These are phyloP conservation scores for Coccyzus lansbergi DNA, from an alignment of 2,797 vertebrate genomes.

Conservation along the genomic window DNA sequence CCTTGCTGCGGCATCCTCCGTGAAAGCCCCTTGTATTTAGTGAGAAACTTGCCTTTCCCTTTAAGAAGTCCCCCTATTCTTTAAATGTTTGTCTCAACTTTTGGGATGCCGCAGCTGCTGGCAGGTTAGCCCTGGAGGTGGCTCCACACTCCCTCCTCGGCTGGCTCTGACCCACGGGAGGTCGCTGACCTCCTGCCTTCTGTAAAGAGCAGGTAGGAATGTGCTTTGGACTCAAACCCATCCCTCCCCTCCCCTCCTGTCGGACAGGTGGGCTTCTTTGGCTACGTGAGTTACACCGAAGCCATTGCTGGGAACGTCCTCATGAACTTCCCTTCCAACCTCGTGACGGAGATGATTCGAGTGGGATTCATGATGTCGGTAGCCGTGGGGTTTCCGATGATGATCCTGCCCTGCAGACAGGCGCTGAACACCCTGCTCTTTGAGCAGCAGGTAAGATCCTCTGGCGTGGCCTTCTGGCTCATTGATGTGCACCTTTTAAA, in stretches of 20 bases:
- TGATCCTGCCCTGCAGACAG: conserved; percentile 97
- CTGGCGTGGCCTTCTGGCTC: not conserved
- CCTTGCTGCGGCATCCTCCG: fast-evolving
- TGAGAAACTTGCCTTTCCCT: not conserved
- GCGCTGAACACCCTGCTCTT: conserved; percentile 97
- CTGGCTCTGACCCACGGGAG: fast-evolving
- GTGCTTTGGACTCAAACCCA: not conserved
- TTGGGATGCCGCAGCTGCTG: not conserved
- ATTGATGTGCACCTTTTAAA: not conserved
- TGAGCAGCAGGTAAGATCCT: conserved; percentile 90
- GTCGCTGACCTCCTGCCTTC: not conserved
- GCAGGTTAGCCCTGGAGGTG: not conserved
- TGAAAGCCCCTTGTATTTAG: not conserved
- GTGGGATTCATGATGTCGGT: conserved; percentile 99
- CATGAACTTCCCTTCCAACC: conserved; percentile 97
- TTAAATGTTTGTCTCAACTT: fast-evolving
- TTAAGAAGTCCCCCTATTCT: not conserved
- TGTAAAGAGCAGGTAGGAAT: not conserved
- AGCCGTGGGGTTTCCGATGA: conserved; percentile 97
- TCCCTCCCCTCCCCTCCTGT: not conserved
- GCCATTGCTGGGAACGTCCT: conserved; percentile 93
- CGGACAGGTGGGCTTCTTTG: conserved; percentile 94
- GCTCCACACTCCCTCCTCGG: fast-evolving
- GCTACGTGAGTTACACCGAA: conserved; percentile 95
- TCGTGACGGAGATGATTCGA: conserved; percentile 94